phyloP scores from a whole-genome alignment of 2,797 vertebrate species.

The Silurus lanzhouensis region DNA sequence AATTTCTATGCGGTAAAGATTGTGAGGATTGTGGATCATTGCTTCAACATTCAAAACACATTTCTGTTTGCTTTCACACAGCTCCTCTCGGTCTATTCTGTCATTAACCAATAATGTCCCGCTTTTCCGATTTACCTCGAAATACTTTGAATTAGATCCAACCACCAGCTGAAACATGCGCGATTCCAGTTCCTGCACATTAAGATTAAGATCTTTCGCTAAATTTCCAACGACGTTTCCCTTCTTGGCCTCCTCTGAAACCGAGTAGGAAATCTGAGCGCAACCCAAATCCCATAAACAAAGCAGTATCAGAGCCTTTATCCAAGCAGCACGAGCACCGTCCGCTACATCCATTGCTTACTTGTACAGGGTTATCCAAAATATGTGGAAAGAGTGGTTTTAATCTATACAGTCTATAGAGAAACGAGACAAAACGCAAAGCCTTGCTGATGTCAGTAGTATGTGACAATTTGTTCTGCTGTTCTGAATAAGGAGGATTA shows the following conservation, averaged over 20 bases:
- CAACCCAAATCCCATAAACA: conserved; percentile 64
- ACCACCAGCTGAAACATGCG: conserved; percentile 75
- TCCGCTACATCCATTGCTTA: neutral
- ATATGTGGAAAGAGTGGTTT: neutral
- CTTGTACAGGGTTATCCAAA: neutral
- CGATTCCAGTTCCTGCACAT: conserved; percentile 75
- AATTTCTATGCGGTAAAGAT: conserved; percentile 41
- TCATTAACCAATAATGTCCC: conserved; percentile 74
- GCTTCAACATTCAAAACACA: conserved; percentile 76
- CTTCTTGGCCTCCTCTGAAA: conserved; percentile 75
- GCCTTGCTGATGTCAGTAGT: conserved; percentile 20
- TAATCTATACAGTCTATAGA: neutral
- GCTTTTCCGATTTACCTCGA: conserved; percentile 72
- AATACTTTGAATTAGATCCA: conserved; percentile 73
- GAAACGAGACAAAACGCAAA: conserved; percentile 14
- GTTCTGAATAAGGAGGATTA: neutral
- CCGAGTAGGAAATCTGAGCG: conserved; percentile 64
- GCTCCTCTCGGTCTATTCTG: conserved; percentile 78
- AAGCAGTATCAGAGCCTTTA: conserved; percentile 33
- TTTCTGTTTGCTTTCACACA: conserved; percentile 69
- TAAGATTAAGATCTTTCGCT: conserved; percentile 56
- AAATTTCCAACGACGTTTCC: conserved; percentile 78
- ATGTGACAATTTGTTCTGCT: neutral
- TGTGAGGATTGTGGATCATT: conserved; percentile 71
- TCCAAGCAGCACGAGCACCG: neutral